phyloP scores from a whole-genome alignment of 2,888 invertebrate species.

The Apotomis betuletana region DNA sequence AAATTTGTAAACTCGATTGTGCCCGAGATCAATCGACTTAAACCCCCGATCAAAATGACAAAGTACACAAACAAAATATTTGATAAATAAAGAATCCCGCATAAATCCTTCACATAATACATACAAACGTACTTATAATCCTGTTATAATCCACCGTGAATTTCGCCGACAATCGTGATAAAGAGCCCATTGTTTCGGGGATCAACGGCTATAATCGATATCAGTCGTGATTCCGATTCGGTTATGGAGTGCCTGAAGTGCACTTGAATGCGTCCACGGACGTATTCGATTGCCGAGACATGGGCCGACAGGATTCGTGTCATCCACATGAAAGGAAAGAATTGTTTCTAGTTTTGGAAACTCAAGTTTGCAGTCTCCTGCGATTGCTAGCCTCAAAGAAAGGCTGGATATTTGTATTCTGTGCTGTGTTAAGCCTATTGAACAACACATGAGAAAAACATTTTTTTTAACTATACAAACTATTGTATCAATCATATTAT shows the following conservation, averaged over 20 bases:
- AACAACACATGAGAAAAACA: no score
- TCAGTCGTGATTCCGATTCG: constrained; percentile 67
- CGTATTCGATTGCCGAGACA: constrained; percentile 59
- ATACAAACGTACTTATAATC: constrained; percentile 29
- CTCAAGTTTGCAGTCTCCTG: neutral
- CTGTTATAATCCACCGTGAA: constrained; percentile 38
- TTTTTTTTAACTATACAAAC: no score
- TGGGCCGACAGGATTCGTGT: constrained; percentile 39
- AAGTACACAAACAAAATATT: no score
- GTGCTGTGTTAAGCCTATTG: no score
- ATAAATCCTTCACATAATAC: neutral
- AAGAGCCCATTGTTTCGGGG: constrained; percentile 61
- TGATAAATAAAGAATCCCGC: no score
- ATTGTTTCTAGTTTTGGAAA: neutral
- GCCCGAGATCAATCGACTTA: no score
- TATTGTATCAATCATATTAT: no score
- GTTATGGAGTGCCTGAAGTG: constrained; percentile 64
- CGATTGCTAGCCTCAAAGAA: neutral
- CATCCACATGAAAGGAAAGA: constrained; percentile 18
- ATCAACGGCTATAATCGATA: constrained; percentile 62
- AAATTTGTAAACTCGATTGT: no score
- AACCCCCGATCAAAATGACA: no score
- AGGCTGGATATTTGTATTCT: no score
- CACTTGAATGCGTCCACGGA: constrained; percentile 60
- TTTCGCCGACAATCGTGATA: constrained; percentile 49